A percentile compares a stretch with the other conserved stretches of the same genome.
Conservation (phyloP, 2,797 vertebrate species). For the Enteromius anoplus region DNA sequence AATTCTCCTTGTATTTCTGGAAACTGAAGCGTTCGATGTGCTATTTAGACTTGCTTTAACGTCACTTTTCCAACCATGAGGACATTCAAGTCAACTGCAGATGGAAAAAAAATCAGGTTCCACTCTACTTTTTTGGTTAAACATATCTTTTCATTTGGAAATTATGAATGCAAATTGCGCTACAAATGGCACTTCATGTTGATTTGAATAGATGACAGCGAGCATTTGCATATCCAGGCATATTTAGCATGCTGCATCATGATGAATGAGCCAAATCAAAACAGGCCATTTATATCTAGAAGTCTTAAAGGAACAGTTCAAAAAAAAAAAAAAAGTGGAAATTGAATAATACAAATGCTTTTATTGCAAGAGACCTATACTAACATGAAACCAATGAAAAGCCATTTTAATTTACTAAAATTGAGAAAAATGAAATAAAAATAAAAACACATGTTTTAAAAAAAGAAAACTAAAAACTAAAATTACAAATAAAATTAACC, state of each 20-base stretch:
- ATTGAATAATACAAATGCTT: background rate
- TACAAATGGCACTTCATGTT: background rate
- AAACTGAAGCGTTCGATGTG: background rate
- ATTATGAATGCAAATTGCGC: background rate
- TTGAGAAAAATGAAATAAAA: background rate
- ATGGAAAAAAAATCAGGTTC: background rate
- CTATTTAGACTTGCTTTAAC: background rate
- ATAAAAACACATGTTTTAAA: background rate
- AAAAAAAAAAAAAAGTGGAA: background rate
- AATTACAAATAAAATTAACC: too few relatives aligned
- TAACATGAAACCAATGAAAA: too few relatives aligned
- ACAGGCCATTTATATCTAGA: background rate
- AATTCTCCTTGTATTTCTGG: conserved; percentile 5
- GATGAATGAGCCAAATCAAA: background rate
- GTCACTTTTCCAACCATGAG: background rate
- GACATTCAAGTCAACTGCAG: background rate
- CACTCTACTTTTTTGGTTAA: background rate
- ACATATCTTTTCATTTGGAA: background rate
- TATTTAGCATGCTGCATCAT: background rate
- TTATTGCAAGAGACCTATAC: background rate
- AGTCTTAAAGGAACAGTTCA: background rate
- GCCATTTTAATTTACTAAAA: background rate
- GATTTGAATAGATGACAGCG: background rate
- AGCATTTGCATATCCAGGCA: background rate
- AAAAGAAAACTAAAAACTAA: background rate